Base-by-base conservation (phyloP, 2,888 invertebrate species). In the Notocelia uddmanniana region DNA sequence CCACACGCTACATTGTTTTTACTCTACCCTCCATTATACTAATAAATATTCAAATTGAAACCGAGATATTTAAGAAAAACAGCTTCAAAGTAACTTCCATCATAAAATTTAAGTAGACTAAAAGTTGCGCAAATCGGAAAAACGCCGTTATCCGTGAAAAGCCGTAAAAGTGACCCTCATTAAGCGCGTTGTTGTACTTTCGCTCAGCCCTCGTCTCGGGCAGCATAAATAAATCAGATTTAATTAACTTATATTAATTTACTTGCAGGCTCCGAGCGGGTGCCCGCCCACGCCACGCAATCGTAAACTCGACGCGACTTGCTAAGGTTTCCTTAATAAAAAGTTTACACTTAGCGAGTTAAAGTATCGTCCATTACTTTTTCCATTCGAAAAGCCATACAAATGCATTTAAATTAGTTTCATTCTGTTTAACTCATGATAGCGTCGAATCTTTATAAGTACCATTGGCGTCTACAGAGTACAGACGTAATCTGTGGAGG, bases 231-330 rank as follows among this genome's bases (percentile, higher is more conserved):
- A 93, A 93, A 92, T 92, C 89, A 93, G 93, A 92, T 92, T 93
- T 93, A 93, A 93, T 93, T 93, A 93, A 93, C 93, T 90, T 87
- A 90, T 91, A 93, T 93, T 93, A 93, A 93, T 93, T 93, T 92
- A 91, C 77, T 76, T 85, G 82, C 85, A 83, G 82, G 81, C 81
- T 79, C 75, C 76, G 74, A 76, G 77, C 86, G 84, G 91, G n/a
- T 8, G 45, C 91, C 85, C 86, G 86, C 85, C 87, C 79, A 80
- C 78, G 78, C 85, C 83, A 78, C 31, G 19, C 62, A 63, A 83
- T 82, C 83, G 85, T 84, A 87, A 88, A 85, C 84, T 87, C 85
- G 80, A 79, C 75, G 69, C 80, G 85, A 79, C 83, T 87, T 92
- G 77, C 84, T 92, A 91, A 76, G 93, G 92, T 80, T 91, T 93